phyloP scores from a whole-genome alignment of 2,113 vertebrate genomes.

The Ammospiza nelsoni region DNA sequence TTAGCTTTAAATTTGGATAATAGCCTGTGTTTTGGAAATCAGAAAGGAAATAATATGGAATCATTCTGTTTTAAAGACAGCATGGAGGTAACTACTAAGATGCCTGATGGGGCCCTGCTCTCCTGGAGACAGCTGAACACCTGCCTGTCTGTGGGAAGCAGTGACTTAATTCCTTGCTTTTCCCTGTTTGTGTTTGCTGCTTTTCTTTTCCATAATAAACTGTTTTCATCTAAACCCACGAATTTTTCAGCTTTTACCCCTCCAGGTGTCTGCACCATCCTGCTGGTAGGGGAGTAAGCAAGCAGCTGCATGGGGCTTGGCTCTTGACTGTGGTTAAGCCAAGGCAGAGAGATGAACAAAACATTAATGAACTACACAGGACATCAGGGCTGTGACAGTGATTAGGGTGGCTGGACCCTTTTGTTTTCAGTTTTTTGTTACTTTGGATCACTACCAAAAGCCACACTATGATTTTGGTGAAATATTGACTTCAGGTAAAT shows the following conservation, averaged over 20 bases:
- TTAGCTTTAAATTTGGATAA: neutral
- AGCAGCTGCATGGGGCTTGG: rapidly evolving
- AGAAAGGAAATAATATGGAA: neutral
- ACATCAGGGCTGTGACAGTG: neutral
- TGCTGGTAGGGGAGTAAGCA: rapidly evolving
- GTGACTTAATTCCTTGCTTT: neutral
- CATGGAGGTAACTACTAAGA: neutral
- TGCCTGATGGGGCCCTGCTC: neutral
- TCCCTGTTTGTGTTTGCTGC: neutral
- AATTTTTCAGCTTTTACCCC: neutral
- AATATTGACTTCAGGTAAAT: neutral
- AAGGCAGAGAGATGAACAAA: neutral
- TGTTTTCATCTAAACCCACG: neutral
- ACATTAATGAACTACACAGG: neutral
- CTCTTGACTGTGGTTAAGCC: neutral
- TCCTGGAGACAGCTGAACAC: neutral
- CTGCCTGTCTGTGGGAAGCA: neutral
- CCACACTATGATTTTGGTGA: neutral
- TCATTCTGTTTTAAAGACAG: neutral
- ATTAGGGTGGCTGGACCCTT: neutral
- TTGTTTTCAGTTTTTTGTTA: neutral
- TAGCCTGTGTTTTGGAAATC: neutral
- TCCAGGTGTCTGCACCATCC: neutral
- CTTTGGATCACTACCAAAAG: neutral
- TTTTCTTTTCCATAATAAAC: neutral